Evolutionary conservation across 1,140 invertebrate genomes (phyloP), one percentile per base, ranked within the genome.

Genomic region (Drosophila pseudoananassae): DNA sequence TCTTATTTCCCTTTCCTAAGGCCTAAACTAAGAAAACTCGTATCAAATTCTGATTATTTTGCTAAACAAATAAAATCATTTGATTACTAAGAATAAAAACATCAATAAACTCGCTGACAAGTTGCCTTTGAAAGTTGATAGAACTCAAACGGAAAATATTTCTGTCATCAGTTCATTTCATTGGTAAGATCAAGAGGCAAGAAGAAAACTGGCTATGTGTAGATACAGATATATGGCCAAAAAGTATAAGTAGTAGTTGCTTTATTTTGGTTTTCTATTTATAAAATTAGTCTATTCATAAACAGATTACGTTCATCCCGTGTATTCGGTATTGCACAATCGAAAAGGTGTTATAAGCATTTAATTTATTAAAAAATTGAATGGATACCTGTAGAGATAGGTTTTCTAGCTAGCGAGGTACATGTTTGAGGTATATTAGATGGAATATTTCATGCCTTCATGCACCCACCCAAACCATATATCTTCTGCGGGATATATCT

Each of bases 391-490:
- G 25, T 7, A 6, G 6, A 27, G 1, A 27, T 27, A 27, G 0
- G 6, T 27, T 27, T 27, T 4, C 25, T 27, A 9, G 9, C 31
- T 31, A 10, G 31, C 2, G 15, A 43, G 55, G 15, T 31, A 47
- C 14, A 14, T 9, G 15, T 14, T 31, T 50, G 64, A 7, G 7
- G n/a, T 50, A 31, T 58, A 46, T 36, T 33, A 45, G 43, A 70
- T 45, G 57, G 36, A 70, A 71, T 71, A 71, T 71, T 71, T 71
- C 14, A 59, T 27, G 66, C 47, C 40, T 51, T 45, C 29, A 5
- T 59, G 54, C 53, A 70, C 68, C 68, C 65, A 69, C 63, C 53
- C 64, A 65, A 31, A 3, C 59, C 64, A 68, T 68, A 54, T 36
- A 66, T 66, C 38, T 46, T 68, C 23, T 25, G 25, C 65, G 25